Evolutionary conservation across 2,888 invertebrate genomes (phyloP), one percentile per base, ranked within the genome.

Genomic region (Andrena camellia): DNA sequence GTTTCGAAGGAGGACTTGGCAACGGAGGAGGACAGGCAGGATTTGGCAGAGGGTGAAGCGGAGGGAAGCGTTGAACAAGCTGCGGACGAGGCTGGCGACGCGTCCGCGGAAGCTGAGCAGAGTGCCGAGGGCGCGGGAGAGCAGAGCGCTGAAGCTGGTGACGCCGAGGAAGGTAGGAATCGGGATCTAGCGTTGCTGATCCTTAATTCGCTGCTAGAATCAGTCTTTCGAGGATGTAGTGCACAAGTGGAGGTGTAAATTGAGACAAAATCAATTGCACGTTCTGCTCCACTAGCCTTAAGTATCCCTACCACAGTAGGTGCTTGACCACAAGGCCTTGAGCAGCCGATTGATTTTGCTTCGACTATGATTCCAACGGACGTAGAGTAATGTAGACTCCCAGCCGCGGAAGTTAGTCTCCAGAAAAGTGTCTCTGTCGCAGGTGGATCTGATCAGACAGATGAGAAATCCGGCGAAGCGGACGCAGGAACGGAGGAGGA

Each of bases 1-100:
- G 93, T 93, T 84, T 93, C 94, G 70, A 89, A 93, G 80, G 91
- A 94, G 89, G 94, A 92, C 85, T 89, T 89, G 72, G 84, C 73
- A 89, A 80, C 89, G 60, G 84, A 89, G 78, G 90, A 86, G 78
- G 81, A 81, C 1, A 72, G 78, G 57, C 78, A 74, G 63, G 75
- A 67, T 10, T 67, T 83, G 54, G 62, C 63, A 75, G 86, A 88
- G 42, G 60, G 57, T 2, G 74, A 48, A 4, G 52, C 26, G 26
- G 57, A 52, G 26, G 59, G 78, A 17, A 87, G 88, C 26, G 73
- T 42, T 64, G 88, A 89, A 77, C 81, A 83, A 69, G 78, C 72
- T 23, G 85, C 85, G 59, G 82, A 86, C 26, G 79, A 82, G 8
- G 29, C 73, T 48, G 86, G 57, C 2, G 81, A 86, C 52, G 78